Evolutionary conservation across 1,140 invertebrate genomes (phyloP).

Genomic region (Sarcophaga bullata): DNA sequence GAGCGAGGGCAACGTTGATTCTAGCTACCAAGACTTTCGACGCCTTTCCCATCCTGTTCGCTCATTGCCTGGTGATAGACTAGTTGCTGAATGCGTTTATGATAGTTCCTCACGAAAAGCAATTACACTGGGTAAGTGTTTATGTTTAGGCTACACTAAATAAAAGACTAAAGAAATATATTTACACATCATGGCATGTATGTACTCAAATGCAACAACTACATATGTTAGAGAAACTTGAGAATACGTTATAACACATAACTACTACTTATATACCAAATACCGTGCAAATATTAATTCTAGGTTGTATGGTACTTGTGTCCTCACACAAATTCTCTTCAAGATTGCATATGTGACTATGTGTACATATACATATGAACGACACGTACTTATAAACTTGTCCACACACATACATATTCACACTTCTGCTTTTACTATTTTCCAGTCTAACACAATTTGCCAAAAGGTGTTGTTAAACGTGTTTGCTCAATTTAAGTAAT

Average conservation of each 20-base stretch:
- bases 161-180: neutral
- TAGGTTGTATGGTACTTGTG: too few species aligned
- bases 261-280: too few species aligned
- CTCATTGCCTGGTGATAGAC: constrained; percentile 72
- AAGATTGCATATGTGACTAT: too few species aligned
- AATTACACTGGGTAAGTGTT: constrained; percentile 70
- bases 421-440: neutral
- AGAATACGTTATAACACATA: too few species aligned
- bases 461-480: constrained; percentile 41
- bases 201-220: too few species aligned
- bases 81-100: constrained; percentile 75
- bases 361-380: too few species aligned
- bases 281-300: too few species aligned
- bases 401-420: neutral
- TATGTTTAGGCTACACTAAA: neutral
- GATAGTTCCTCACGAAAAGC: constrained; percentile 71
- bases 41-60: constrained; percentile 68
- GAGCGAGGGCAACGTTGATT: constrained; percentile 71
- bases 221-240: too few species aligned
- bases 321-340: too few species aligned
- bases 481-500: constrained; percentile 41
- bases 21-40: constrained; percentile 73
- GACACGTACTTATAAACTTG: neutral
- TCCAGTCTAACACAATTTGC: constrained; percentile 36
- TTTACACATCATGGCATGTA: too few species aligned